Evolutionary conservation across 1,140 invertebrate species (phyloP).

Genomic region (Euglossa dilemma): DNA sequence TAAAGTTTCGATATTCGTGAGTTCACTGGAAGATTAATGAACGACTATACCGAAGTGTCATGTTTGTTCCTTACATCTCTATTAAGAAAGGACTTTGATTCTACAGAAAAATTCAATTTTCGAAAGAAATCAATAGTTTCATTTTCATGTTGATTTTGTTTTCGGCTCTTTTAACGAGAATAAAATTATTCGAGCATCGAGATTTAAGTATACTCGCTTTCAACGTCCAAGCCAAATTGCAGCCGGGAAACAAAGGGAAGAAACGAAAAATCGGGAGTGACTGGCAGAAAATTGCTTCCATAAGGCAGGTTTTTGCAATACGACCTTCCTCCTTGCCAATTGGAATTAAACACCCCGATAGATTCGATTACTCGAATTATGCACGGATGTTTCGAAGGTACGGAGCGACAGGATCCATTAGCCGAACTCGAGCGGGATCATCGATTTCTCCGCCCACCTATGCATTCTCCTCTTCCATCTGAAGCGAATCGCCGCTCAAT

Average conservation of each 20-base stretch:
- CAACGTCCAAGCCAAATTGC: neutral
- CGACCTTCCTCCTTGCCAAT: slow-evolving; percentile 20
- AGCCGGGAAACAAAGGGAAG: slow-evolving; percentile 3
- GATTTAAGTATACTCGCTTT: neutral
- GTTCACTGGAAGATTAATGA: too few species aligned
- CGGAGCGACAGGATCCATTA: slow-evolving; percentile 54
- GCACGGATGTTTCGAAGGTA: slow-evolving; percentile 55
- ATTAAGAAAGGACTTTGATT: too few species aligned
- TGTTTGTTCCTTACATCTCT: too few species aligned
- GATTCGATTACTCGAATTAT: slow-evolving; percentile 71
- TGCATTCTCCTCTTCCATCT: slow-evolving; percentile 13
- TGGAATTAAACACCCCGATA: slow-evolving; percentile 50
- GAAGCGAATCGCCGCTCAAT: slow-evolving; percentile 52
- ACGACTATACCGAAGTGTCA: too few species aligned
- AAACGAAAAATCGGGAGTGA: slow-evolving; percentile 34
- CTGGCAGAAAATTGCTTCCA: slow-evolving; percentile 24
- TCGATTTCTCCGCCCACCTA: slow-evolving; percentile 50
- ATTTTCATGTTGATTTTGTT: too few species aligned
- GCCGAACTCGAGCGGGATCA: slow-evolving; percentile 44
- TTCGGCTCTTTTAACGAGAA: neutral
- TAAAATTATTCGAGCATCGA: neutral
- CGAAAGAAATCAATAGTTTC: too few species aligned
- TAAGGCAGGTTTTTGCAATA: slow-evolving; percentile 2
- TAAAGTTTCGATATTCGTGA: too few species aligned
- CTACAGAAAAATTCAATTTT: too few species aligned